A percentile compares a stretch with the other conserved stretches of the same genome.
Evolutionary conservation across 92 coral and sea anemone genomes (phyloP).

Genomic region (Parazoanthus swiftii): DNA sequence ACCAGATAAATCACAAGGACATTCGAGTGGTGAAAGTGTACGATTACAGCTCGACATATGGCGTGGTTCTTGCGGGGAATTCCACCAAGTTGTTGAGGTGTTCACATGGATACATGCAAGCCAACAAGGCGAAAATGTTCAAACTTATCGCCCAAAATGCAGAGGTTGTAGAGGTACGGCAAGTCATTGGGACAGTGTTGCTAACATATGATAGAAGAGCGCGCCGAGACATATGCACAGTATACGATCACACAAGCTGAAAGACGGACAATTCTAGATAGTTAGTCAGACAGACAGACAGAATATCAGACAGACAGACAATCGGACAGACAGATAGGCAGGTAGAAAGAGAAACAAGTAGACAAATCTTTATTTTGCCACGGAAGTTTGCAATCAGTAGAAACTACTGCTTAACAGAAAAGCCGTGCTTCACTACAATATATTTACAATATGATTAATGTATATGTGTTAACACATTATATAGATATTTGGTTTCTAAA

Average conservation of each 20-base stretch:
- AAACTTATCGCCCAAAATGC: slow-evolving; percentile 20
- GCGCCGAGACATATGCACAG: background rate
- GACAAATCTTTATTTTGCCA: too few relatives aligned
- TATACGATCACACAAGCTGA: background rate
- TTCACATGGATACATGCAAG: slow-evolving; percentile 40
- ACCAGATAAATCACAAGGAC: slow-evolving; percentile 21
- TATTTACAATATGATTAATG: too few relatives aligned
- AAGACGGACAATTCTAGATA: too few relatives aligned
- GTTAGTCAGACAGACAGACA: background rate
- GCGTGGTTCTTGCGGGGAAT: slow-evolving; percentile 40
- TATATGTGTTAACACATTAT: too few relatives aligned
- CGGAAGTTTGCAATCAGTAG: too few relatives aligned
- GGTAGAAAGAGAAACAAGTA: background rate
- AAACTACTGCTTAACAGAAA: too few relatives aligned
- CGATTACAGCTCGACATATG: slow-evolving; percentile 43
- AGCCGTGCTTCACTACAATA: too few relatives aligned
- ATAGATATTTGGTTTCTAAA: too few relatives aligned
- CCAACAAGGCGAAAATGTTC: slow-evolving; percentile 37
- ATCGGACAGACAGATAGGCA: background rate
- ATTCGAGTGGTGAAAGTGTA: slow-evolving; percentile 38
- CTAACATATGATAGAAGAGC: background rate
- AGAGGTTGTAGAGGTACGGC: slow-evolving; percentile 22
- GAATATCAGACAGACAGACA: background rate
- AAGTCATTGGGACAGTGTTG: too few relatives aligned
- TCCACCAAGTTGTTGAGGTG: slow-evolving; percentile 36